Evolutionary conservation across 1,140 invertebrate species (phyloP).

Genomic region (Pachypeltis micranthus): DNA sequence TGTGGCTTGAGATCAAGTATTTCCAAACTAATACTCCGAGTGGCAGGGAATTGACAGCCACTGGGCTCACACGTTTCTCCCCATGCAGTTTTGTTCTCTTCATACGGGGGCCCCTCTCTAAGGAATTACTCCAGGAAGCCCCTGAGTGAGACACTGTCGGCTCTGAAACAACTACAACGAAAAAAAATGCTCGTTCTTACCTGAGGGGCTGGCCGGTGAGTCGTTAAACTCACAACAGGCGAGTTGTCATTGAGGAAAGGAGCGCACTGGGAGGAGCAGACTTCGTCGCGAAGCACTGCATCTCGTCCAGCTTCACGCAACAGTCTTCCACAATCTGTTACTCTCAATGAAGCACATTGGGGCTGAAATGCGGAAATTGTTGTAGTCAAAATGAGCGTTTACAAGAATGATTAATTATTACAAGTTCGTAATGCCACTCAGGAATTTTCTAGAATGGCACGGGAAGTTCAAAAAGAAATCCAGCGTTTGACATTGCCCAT

Average conservation of each 20-base stretch:
- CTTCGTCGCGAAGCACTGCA: constrained; percentile 68
- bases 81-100: no score
- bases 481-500: no score
- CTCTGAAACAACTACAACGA: not conserved
- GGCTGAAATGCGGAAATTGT: constrained; percentile 50
- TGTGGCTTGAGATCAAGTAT: no score
- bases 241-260: constrained; percentile 41
- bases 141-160: not conserved
- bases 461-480: no score
- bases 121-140: not conserved
- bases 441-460: no score
- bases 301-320: constrained; percentile 68
- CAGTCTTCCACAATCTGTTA: constrained; percentile 75
- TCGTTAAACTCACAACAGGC: constrained; percentile 24
- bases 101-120: no score
- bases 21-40: no score
- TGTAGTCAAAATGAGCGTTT: no score
- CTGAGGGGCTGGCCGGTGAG: constrained; percentile 5
- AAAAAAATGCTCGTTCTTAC: not conserved
- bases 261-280: constrained; percentile 81
- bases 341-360: constrained; percentile 75
- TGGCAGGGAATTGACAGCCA: no score
- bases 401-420: no score
- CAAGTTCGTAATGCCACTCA: no score
- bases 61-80: no score